Base-by-base conservation (phyloP, 2,888 invertebrate species). In the Leptopilina syphax region DNA sequence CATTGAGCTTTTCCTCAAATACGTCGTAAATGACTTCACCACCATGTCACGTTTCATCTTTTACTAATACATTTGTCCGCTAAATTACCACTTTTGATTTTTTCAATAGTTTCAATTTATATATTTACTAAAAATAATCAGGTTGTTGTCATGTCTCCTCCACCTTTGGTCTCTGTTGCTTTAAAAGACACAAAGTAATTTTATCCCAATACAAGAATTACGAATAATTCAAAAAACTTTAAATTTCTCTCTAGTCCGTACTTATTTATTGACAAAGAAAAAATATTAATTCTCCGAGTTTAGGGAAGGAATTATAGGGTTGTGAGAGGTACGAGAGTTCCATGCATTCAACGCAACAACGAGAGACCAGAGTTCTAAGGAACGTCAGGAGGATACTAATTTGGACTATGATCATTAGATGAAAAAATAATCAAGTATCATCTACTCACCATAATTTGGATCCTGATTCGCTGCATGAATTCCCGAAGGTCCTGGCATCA, bases 401-500 rank as follows among this genome's bases (percentile, higher is more conserved):
- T 88, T 87, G 88, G 88, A 87, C 90, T 89, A 89, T 88, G 89
- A 90, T 87, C 89, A 89, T 90, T 89, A 89, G 87, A 84, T 85
- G 84, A 83, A 86, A 6, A 81, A 86, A 83, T 85, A 85, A 82
- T 81, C 83, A 82, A 73, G 77, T 68, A 81, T 82, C 68, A 77
- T 63, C 41, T 87, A 95, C 96, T 95, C 93, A 96, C 96, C 96
- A 93, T 96, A 97, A 92, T 95, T 97, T 92, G 92, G 92, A 86
- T 93, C 96, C 96, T 92, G 96, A 92, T 92, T 92, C 81, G 94
- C 94, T 90, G 94, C 94, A 88, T 95, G 96, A 92, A 97, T 95
- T 89, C 97, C 96, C 84, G 97, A 97, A 60, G 97, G 97, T 88
- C 97, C 97, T 83, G 97, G 96, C 91, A 97, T 93, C 87, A 97